Percentiles rank a stretch among this genome's conserved stretches.
phyloP scores from a whole-genome alignment of 2,797 vertebrate genomes.

The Cossypha niveicapilla region DNA sequence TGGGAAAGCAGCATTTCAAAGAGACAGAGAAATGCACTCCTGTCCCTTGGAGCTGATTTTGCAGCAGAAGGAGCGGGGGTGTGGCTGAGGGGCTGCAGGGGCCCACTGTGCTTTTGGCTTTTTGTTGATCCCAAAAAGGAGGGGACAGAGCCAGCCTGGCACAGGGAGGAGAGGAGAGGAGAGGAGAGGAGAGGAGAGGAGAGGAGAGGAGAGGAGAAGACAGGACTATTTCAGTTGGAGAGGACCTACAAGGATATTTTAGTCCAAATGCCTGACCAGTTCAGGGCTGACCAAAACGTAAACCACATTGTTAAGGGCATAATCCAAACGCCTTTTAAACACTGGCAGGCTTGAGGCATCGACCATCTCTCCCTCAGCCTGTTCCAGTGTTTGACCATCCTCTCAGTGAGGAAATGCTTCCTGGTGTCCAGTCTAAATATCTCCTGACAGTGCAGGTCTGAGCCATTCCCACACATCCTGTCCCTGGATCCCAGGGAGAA shows the following conservation, averaged over 20 bases:
- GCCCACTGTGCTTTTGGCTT: accelerated
- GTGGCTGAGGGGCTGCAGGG: accelerated
- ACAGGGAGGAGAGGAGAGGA: too few species aligned
- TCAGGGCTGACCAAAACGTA: neutral
- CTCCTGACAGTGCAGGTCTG: neutral
- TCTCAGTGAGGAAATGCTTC: neutral
- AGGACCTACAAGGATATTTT: neutral
- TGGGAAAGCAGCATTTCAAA: neutral
- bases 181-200: too few species aligned
- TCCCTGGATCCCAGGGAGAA: neutral
- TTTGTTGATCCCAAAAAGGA: accelerated
- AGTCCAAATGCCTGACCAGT: neutral
- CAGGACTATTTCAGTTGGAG: neutral
- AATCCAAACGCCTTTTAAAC: neutral
- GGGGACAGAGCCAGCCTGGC: too few species aligned
- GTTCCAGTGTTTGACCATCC: neutral
- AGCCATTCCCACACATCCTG: accelerated
- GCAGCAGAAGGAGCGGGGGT: neutral
- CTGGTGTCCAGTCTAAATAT: neutral
- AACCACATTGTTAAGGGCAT: neutral
- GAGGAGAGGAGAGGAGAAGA: too few species aligned
- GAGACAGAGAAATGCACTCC: neutral
- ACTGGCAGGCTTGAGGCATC: neutral
- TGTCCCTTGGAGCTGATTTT: neutral
- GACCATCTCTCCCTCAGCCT: neutral